Conservation (phyloP, 2,888 invertebrate genomes). For the Scaeva pyrastri region DNA sequence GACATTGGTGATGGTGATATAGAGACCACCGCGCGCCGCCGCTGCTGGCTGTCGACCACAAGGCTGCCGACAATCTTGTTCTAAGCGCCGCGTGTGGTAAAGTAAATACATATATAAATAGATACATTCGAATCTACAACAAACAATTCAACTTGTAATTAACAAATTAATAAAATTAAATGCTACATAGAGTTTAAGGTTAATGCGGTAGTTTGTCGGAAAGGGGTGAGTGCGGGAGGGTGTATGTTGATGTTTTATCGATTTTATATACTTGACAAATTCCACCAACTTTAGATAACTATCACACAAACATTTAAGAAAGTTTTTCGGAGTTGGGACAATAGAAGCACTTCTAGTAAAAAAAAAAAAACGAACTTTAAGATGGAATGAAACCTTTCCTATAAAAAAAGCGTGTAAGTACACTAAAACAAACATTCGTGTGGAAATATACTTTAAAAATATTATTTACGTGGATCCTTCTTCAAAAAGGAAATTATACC, state of each 20-base stretch:
- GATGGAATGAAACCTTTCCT: background rate
- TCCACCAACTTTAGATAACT: no score
- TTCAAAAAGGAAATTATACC: no score
- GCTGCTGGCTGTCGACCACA: slow-evolving; percentile 23
- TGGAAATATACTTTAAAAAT: no score
- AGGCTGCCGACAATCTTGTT: slow-evolving; percentile 62
- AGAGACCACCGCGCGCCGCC: background rate
- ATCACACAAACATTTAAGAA: no score
- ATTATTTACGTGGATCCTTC: no score
- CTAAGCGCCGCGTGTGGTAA: slow-evolving; percentile 69
- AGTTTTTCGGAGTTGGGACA: slow-evolving; percentile 26
- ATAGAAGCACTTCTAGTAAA: no score
- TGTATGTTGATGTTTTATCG: slow-evolving; percentile 46
- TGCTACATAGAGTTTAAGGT: background rate
- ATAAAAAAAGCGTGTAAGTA: background rate
- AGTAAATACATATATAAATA: slow-evolving; percentile 50
- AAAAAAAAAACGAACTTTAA: background rate
- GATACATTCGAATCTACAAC: background rate
- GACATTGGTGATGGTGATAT: background rate
- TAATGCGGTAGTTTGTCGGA: background rate
- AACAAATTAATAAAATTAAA: slow-evolving; percentile 75
- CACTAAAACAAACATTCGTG: background rate
- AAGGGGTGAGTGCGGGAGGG: background rate
- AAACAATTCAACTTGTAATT: slow-evolving; percentile 58
- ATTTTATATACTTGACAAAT: slow-evolving; percentile 69